phyloP scores from a whole-genome alignment of 1,140 invertebrate genomes.

The Apolygus lucorum region DNA sequence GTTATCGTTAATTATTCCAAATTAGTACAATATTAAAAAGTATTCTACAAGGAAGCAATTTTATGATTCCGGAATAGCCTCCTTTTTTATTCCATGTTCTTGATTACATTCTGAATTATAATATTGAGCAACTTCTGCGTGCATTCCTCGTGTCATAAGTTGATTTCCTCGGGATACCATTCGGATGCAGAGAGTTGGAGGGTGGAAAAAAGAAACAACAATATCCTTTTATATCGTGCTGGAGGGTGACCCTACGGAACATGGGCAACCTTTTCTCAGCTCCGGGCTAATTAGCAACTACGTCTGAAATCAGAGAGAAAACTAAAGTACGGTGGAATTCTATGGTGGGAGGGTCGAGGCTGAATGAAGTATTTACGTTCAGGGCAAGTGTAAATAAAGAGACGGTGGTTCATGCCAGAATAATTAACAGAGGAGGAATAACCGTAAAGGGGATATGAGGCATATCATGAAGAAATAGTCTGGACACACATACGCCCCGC shows the following conservation, averaged over 20 bases:
- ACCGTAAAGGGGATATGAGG: constrained; percentile 22
- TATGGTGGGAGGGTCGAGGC: neutral
- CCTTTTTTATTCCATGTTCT: too few relatives aligned
- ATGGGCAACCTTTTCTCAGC: neutral
- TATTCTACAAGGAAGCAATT: too few relatives aligned
- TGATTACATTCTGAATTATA: too few relatives aligned
- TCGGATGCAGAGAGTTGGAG: too few relatives aligned
- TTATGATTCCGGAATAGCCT: too few relatives aligned
- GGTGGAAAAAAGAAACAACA: too few relatives aligned
- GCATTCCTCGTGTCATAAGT: too few relatives aligned
- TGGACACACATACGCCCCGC: constrained; percentile 9
- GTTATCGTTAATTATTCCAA: too few relatives aligned
- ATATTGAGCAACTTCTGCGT: too few relatives aligned
- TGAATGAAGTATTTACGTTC: constrained; percentile 19
- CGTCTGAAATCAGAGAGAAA: neutral
- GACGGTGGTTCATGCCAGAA: constrained; percentile 4
- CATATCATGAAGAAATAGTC: constrained; percentile 24
- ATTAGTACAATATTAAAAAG: too few relatives aligned
- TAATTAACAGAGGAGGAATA: constrained; percentile 20
- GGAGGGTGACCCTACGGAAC: neutral
- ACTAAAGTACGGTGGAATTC: neutral
- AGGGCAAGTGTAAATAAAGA: constrained; percentile 14
- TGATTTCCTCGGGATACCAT: too few relatives aligned
- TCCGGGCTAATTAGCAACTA: neutral
- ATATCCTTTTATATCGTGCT: too few relatives aligned